Base-by-base conservation (phyloP, 2,797 vertebrate species). In the Phylloscopus collybita region DNA sequence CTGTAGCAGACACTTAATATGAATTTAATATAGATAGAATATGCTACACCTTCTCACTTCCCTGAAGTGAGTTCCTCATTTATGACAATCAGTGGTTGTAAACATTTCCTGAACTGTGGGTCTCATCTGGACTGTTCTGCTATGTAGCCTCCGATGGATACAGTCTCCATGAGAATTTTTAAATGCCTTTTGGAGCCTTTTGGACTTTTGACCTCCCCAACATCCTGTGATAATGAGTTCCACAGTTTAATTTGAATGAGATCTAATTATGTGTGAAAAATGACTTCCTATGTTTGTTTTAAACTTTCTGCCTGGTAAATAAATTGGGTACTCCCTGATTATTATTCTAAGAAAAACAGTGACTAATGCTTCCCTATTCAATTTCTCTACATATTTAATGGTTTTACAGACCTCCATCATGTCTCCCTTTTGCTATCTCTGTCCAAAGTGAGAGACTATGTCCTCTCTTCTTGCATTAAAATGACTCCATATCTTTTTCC, bases 221-320 rank as follows among this genome's bases (percentile, higher is more conserved):
- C 72, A 81, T 90, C 87, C 90, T 83, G 86, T 69, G 59, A 59
- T 88, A 80, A 92, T 62, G 51, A 69, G 62, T 84, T 72, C 66
- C 36, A 80, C 59, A 69, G 78, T 90, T 93, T 91, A 81, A 93
- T 91, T 83, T 90, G 38, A 84, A 38, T 51, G 50, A 66, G 51
- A 88, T 86, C 75, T 81, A 94, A 88, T 88, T 95, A 83, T 62
- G 80, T 95, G 80, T 81, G 73, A 94, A 95, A 96, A 95, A 95
- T 83, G 0, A 72, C 87, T 95, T 95, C 92, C 90, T 94, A 53
- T 85, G 67, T 88, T 96, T 92, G 66, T 74, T 92, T 96, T 86
- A 91, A 83, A 72, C 47, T 91, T 91, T 91, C 75, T 90, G 75
- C 61, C 65, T 72, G 22, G 36, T 81, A 91, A 93, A 90, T 92